phyloP scores from a whole-genome alignment of 2,113 vertebrate species.

The Muntiacus reevesi region DNA sequence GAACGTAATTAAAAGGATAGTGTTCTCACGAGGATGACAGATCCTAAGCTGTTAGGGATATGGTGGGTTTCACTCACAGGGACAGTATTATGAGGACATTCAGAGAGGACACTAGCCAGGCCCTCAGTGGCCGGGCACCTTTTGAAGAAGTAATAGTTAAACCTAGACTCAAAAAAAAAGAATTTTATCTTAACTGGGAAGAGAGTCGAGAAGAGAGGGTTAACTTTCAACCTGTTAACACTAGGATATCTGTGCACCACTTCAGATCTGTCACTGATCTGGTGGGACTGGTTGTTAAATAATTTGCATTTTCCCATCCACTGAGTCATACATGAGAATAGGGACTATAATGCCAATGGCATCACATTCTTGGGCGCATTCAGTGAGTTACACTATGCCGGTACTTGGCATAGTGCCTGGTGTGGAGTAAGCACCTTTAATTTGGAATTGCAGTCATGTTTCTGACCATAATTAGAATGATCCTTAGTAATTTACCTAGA shows the following conservation, averaged over 20 bases:
- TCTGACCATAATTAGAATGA: not conserved
- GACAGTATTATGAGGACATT: not conserved
- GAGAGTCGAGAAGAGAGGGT: not conserved
- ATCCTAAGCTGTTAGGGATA: not conserved
- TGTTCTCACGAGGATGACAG: not conserved
- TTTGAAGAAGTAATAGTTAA: slow-evolving; percentile 14
- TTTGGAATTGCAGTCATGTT: not conserved
- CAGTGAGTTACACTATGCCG: not conserved
- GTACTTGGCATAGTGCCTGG: not conserved
- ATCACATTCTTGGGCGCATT: not conserved
- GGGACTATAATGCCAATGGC: not conserved
- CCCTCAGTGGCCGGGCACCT: not conserved
- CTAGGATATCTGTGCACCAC: not conserved
- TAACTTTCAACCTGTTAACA: not conserved
- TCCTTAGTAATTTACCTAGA: not conserved
- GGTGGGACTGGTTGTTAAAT: not conserved
- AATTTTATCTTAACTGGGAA: not conserved
- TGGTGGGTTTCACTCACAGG: not conserved
- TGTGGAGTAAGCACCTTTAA: not conserved
- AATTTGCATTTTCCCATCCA: not conserved
- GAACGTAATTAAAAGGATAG: not conserved
- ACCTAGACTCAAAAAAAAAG: not conserved
- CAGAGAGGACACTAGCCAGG: not conserved
- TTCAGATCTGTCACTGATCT: not conserved
- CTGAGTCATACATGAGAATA: not conserved